Evolutionary conservation across 2,113 vertebrate species (phyloP).

Genomic region (Vombatus ursinus): DNA sequence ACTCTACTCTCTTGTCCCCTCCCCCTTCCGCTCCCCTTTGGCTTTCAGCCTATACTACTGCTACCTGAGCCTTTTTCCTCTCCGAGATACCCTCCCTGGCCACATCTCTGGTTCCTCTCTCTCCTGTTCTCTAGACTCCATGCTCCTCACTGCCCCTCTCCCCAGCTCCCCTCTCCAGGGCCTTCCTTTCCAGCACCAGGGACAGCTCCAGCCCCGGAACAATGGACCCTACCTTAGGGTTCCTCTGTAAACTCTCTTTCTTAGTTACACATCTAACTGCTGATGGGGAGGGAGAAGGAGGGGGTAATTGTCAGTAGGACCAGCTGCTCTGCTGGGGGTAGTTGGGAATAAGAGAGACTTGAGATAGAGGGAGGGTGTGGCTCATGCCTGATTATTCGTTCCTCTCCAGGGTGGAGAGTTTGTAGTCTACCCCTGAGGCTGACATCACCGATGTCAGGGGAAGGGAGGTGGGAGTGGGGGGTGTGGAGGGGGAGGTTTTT

Average conservation of each 20-base stretch:
- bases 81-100: background rate
- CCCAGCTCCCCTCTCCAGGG: conserved; percentile 58
- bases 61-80: background rate
- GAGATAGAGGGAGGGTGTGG: conserved; percentile 67
- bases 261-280: conserved; percentile 47
- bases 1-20: background rate
- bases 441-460: conserved; percentile 80
- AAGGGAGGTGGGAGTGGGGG: conserved; percentile 72
- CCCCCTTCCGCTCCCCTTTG: background rate
- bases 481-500: conserved; percentile 74
- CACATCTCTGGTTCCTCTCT: conserved; percentile 15
- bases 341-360: conserved; percentile 42
- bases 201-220: conserved; percentile 82
- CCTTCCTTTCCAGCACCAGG: conserved; percentile 79
- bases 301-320: conserved; percentile 55
- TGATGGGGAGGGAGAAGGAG: conserved; percentile 57
- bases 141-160: conserved; percentile 30
- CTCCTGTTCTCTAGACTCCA: conserved; percentile 13
- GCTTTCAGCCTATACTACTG: background rate
- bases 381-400: conserved; percentile 69
- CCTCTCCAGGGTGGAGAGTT: conserved; percentile 74
- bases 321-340: conserved; percentile 59
- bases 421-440: conserved; percentile 78
- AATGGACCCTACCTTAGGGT: conserved; percentile 76
- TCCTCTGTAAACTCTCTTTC: conserved; percentile 75